phyloP scores from a whole-genome alignment of 2,888 invertebrate species.

The Troides helena region DNA sequence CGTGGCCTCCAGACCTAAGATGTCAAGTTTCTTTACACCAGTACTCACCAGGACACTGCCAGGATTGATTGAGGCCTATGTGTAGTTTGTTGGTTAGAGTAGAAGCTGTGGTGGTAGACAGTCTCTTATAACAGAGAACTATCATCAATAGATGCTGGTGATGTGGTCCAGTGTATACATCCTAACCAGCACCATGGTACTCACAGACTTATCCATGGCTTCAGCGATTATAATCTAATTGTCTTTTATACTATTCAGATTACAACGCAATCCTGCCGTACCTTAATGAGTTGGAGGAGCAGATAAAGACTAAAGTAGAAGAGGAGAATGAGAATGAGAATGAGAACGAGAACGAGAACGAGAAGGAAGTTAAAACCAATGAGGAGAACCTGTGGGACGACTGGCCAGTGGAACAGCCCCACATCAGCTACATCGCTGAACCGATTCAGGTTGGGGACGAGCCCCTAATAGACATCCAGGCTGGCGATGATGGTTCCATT shows the following conservation, averaged over 20 bases:
- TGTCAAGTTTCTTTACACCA: too few species aligned
- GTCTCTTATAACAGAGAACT: too few species aligned
- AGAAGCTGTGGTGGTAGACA: too few species aligned
- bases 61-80: too few species aligned
- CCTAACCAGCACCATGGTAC: too few species aligned
- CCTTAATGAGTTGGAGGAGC: constrained; percentile 65
- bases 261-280: constrained; percentile 73
- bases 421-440: constrained; percentile 38
- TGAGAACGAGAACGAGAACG: constrained; percentile 22
- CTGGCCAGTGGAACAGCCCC: constrained; percentile 31
- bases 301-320: constrained; percentile 48
- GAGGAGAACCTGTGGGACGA: constrained; percentile 40
- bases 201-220: too few species aligned
- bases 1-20: too few species aligned
- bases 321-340: constrained; percentile 28
- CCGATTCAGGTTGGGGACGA: constrained; percentile 30
- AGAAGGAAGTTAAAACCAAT: constrained; percentile 35
- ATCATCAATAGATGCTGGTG: too few species aligned
- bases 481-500: constrained; percentile 11
- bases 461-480: constrained; percentile 30
- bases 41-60: too few species aligned
- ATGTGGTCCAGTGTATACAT: too few species aligned
- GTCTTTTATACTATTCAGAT: constrained; percentile 42
- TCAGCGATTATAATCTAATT: too few species aligned
- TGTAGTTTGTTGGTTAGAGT: too few species aligned